phyloP scores from a whole-genome alignment of 1,140 invertebrate species.

The Cepaea nemoralis region DNA sequence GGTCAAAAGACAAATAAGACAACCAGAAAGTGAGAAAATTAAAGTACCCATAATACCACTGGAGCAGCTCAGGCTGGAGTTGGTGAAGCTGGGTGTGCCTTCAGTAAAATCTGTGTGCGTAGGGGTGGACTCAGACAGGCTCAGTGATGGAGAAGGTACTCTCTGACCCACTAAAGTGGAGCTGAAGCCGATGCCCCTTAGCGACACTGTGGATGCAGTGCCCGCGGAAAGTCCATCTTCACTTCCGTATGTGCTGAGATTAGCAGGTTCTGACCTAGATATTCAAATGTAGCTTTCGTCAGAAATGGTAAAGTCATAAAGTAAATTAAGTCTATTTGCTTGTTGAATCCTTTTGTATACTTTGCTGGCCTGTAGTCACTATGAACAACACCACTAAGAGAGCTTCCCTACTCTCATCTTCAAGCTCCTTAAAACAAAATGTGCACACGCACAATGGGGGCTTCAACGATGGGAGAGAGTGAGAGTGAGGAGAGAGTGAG shows the following conservation, averaged over 20 bases:
- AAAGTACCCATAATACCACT: conserved; percentile 68
- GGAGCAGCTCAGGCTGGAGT: conserved; percentile 81
- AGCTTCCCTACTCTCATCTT: background rate
- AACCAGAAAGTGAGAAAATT: background rate
- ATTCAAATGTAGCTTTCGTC: background rate
- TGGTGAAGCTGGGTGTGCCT: conserved; percentile 95
- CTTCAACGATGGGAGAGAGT: no score
- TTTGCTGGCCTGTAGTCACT: no score
- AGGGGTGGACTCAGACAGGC: conserved; percentile 90
- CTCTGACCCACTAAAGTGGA: conserved; percentile 26
- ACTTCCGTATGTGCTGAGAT: conserved; percentile 37
- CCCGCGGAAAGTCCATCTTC: conserved; percentile 36
- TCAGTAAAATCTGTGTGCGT: conserved; percentile 88
- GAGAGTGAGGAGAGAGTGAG: no score
- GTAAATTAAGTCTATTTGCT: no score
- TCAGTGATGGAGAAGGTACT: conserved; percentile 86
- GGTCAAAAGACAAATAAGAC: background rate
- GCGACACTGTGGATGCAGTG: conserved; percentile 11
- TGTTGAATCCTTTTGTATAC: no score
- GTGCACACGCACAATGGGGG: no score
- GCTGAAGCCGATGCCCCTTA: conserved; percentile 18
- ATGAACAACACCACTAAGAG: no score
- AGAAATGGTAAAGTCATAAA: background rate
- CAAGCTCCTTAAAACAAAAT: background rate
- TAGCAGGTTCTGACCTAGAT: conserved; percentile 46